A percentile compares a stretch with the other conserved stretches of the same genome.
These are phyloP conservation scores for Hippocampus zosterae DNA, from an alignment of 2,113 vertebrate species.

Conservation along the genomic window DNA sequence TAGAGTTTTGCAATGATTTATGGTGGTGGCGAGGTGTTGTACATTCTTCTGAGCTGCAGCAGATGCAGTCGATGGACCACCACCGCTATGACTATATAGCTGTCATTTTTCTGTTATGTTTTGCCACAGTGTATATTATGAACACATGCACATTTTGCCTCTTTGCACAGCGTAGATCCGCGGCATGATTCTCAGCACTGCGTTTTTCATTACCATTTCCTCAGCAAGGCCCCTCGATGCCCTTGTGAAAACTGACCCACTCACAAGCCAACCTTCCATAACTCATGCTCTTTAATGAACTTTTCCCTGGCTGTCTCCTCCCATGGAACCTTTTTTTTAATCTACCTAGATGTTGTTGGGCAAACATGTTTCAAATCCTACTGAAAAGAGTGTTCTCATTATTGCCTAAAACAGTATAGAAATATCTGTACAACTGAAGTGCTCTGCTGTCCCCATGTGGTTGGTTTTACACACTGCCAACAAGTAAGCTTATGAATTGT, in stretches of 20 bases:
- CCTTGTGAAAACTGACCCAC: constrained; percentile 58
- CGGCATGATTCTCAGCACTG: constrained; percentile 36
- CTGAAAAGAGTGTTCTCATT: background rate
- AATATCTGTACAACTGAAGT: constrained; percentile 1
- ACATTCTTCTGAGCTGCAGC: constrained; percentile 44
- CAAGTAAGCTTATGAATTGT: background rate
- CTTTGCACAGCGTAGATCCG: constrained; percentile 20
- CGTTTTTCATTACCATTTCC: constrained; percentile 58
- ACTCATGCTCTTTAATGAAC: background rate
- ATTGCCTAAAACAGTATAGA: background rate
- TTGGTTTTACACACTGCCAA: background rate
- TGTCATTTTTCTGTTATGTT: constrained; percentile 24
- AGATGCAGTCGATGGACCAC: constrained; percentile 37
- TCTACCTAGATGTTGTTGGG: background rate
- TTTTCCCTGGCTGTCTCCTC: constrained; percentile 26
- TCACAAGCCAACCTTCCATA: background rate
- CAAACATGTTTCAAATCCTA: background rate
- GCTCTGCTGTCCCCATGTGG: constrained; percentile 54
- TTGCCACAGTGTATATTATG: background rate
- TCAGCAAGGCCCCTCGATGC: constrained; percentile 51
- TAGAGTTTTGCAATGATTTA: constrained; percentile 42
- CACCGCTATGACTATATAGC: constrained; percentile 36
- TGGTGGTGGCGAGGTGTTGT: constrained; percentile 49
- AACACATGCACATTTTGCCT: constrained; percentile 5
- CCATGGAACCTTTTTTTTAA: background rate